Conservation (phyloP, 2,888 invertebrate genomes). For the Beris morrisii region DNA sequence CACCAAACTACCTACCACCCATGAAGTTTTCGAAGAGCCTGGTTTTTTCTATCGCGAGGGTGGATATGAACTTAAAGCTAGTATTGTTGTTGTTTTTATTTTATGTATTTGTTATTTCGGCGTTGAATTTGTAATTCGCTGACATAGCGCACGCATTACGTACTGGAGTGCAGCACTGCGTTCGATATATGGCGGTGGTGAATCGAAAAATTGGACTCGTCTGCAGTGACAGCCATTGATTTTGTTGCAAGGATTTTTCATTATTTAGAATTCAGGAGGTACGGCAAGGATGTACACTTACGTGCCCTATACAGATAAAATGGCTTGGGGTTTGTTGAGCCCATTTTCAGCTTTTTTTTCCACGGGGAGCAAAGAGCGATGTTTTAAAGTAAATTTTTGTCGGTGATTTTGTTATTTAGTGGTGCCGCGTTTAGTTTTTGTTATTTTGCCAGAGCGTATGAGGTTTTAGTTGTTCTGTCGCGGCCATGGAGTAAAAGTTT, state of each 20-base stretch:
- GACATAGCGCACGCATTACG: too few relatives aligned
- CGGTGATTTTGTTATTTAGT: constrained; percentile 30
- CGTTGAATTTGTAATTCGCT: too few relatives aligned
- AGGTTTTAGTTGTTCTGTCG: constrained; percentile 1
- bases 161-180: too few relatives aligned
- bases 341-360: constrained; percentile 19
- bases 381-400: constrained; percentile 19
- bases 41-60: background rate
- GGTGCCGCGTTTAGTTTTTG: constrained; percentile 3
- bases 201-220: constrained; percentile 25
- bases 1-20: background rate
- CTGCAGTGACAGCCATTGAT: constrained; percentile 12
- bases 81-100: too few relatives aligned
- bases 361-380: background rate
- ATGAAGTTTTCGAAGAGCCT: constrained; percentile 9
- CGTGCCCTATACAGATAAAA: too few relatives aligned
- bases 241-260: constrained; percentile 11
- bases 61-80: too few relatives aligned
- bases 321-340: background rate
- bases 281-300: too few relatives aligned
- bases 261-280: background rate
- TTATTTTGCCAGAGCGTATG: background rate
- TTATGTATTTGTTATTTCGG: too few relatives aligned
- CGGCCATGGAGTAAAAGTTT: background rate
- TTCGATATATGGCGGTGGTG: constrained; percentile 12